A percentile compares a stretch with the other conserved stretches of the same genome.
Conservation (phyloP, 1,140 invertebrate species). For the Augochlora pura region DNA sequence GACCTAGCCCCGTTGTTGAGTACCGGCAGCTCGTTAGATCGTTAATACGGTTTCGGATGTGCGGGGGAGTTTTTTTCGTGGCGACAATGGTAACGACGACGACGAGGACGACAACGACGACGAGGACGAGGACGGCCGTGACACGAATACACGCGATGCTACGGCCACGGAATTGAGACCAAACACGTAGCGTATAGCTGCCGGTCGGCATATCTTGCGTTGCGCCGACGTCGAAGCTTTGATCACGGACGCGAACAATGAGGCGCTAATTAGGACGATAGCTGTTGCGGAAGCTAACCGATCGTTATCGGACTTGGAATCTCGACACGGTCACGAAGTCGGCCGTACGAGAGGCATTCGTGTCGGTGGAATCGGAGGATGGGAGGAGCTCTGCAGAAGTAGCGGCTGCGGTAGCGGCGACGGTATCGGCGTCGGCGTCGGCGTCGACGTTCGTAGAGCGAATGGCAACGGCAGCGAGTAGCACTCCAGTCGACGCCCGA, state of each 20-base stretch:
- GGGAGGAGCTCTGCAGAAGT: not conserved
- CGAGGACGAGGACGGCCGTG: conserved; percentile 11
- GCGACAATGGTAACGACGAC: too few relatives aligned
- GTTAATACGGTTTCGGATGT: conserved; percentile 3
- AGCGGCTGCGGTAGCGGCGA: not conserved
- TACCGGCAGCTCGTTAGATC: not conserved
- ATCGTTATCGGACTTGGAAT: conserved; percentile 29
- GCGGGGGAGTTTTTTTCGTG: conserved; percentile 5
- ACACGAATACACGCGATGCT: not conserved
- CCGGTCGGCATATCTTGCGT: conserved; percentile 8
- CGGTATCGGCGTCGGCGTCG: too few relatives aligned
- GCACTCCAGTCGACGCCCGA: too few relatives aligned
- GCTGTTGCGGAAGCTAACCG: conserved; percentile 24
- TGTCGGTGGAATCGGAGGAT: not conserved
- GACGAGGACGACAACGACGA: not conserved
- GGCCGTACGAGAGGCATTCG: not conserved
- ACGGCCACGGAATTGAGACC: not conserved
- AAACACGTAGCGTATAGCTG: not conserved
- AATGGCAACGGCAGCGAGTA: too few relatives aligned
- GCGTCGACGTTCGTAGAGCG: too few relatives aligned
- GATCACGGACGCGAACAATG: conserved; percentile 50
- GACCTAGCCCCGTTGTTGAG: not conserved
- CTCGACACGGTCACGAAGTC: conserved; percentile 10
- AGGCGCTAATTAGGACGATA: conserved; percentile 45
- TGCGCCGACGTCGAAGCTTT: conserved; percentile 10